A percentile compares a stretch with the other conserved stretches of the same genome.
Conservation (phyloP, 2,888 invertebrate species). For the Platerodrilus igneus region DNA sequence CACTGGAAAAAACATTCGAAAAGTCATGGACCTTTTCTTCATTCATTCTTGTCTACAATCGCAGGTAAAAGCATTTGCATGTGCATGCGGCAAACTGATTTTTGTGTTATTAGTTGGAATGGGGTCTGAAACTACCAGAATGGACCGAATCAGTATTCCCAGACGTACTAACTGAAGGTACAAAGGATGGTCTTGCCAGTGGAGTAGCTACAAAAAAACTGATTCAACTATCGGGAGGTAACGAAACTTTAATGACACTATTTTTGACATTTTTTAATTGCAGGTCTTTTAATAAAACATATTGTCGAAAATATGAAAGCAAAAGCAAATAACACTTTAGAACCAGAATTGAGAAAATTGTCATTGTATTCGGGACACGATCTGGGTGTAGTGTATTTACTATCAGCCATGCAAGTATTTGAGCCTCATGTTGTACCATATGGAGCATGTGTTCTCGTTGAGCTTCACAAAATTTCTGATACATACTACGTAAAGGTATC, state of each 20-base stretch:
- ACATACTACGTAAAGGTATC: too few relatives aligned
- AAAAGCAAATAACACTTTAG: slow-evolving; percentile 43
- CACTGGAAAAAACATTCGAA: slow-evolving; percentile 8
- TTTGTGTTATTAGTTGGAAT: slow-evolving; percentile 9
- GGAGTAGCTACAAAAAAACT: slow-evolving; percentile 4
- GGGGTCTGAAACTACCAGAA: slow-evolving; percentile 12
- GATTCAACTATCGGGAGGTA: slow-evolving; percentile 12
- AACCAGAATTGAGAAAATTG: slow-evolving; percentile 53
- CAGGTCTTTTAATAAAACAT: slow-evolving; percentile 48
- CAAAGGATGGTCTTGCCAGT: slow-evolving; percentile 1
- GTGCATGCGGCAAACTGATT: neutral
- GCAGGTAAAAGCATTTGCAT: slow-evolving; percentile 3
- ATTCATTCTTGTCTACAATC: slow-evolving; percentile 1
- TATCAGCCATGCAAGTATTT: slow-evolving; percentile 57
- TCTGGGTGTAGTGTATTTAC: slow-evolving; percentile 57
- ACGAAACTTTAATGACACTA: slow-evolving; percentile 4
- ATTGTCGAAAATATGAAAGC: slow-evolving; percentile 53
- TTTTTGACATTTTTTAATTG: slow-evolving; percentile 1
- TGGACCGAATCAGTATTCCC: slow-evolving; percentile 11
- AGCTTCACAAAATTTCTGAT: slow-evolving; percentile 21
- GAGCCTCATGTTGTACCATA: slow-evolving; percentile 44
- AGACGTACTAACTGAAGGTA: slow-evolving; percentile 3
- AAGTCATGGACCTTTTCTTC: neutral
- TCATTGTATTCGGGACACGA: slow-evolving; percentile 63
- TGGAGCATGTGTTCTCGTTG: slow-evolving; percentile 17